Base-by-base conservation (phyloP, 2,888 invertebrate genomes). In the Oxyscelio sp. region DNA sequence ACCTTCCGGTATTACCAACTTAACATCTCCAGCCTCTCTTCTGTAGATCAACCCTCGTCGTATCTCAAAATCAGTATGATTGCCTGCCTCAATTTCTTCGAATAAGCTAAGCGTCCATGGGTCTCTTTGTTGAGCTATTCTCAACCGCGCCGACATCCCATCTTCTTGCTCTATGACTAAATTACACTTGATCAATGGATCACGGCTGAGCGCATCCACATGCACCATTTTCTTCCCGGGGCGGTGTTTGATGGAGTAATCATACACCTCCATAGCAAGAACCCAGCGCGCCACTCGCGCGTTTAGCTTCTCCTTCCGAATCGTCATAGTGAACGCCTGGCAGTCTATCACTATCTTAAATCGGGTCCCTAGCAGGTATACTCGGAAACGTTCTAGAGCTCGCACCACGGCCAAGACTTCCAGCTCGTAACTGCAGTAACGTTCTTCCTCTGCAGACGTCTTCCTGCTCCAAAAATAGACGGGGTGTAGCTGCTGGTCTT, bases 401-500 rank as follows among this genome's bases (percentile, higher is more conserved):
- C n/a, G n/a, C n/a, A n/a, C n/a, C n/a, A 82, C 52, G 1, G 82
- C 82, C 4, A 82, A 50, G 1, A 82, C 70, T 17, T 75, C 70
- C n/a, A 82, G n/a, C n/a, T n/a, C n/a, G n/a, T n/a, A n/a, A n/a
- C n/a, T n/a, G n/a, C n/a, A n/a, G n/a, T n/a, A n/a, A 50, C 22
- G 74, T 74, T 56, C n/a, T 34, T 31, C 11, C 56, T 34, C 17
- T 70, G 70, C 40, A 56, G n/a, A n/a, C n/a, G n/a, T n/a, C n/a
- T n/a, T n/a, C n/a, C n/a, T n/a, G n/a, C n/a, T n/a, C n/a, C n/a
- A 65, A n/a, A 34, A 77, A 19, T 82, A 82, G 13, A 78, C 61
- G 2, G 74, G 83, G 19, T 83, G 83, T 11, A 83, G 68, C 4
- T 48, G 52, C 2, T 48, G 13, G 43, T 83, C 24, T 19, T 82